Evolutionary conservation across 1,140 invertebrate species (phyloP), one percentile per base, ranked within the genome.

Genomic region (Magallana gigas): DNA sequence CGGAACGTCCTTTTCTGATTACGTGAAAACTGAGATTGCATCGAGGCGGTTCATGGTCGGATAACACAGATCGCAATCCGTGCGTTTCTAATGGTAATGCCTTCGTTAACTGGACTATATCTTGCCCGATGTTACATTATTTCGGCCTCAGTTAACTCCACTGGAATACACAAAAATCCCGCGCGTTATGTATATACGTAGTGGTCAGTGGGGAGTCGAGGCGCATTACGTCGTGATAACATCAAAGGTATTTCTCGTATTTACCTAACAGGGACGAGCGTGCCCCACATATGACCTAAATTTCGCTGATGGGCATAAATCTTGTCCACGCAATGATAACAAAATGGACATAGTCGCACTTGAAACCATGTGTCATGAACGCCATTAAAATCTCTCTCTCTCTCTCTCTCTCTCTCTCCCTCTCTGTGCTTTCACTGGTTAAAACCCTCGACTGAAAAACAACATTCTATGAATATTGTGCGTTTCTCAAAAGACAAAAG

Each of bases 181-280:
- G 60, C 60, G 60, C 60, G 11, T 62, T 62, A 62, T 71, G 18
- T 23, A 23, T 23, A 23, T 23, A 23, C 23, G 23, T 71, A 71
- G n/a, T 71, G 68, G 68, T 23, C 68, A 71, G 18, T 29, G 68
- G 8, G 36, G 23, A 12, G 68, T 8, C n/a, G 36, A 71, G 68
- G n/a, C 36, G 29, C 68, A 71, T 71, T 71, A 71, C 18, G 68
- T 71, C 18, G 68, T 12, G 68, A 71, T 71, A 71, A 71, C 68
- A 71, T 71, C 68, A 71, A 71, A 71, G 68, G 68, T 71, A 71
- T 71, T 71, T 71, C 68, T 71, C 68, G n/a, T 71, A 71, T 71
- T 71, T 71, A 71, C 68, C 68, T 71, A 71, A 71, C 68, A 71
- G 68, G 68, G 68, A 71, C 68, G 68, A 29, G 36, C 68, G 18